Evolutionary conservation across 2,797 vertebrate genomes (phyloP).

Genomic region (Darevskia mixta): DNA sequence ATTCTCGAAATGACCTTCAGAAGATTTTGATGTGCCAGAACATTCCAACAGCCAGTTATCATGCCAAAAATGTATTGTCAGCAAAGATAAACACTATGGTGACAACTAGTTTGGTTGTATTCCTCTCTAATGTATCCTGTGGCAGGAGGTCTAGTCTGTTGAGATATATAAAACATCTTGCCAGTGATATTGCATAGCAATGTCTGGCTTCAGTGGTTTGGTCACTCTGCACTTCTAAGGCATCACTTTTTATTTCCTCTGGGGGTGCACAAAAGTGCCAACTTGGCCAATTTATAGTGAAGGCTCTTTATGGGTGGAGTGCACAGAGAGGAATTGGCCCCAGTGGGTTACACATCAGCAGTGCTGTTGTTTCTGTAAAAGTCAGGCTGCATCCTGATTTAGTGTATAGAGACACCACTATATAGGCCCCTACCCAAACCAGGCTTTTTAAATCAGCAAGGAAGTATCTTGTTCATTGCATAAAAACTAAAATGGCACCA

Average conservation of each 20-base stretch:
- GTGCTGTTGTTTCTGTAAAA: not conserved
- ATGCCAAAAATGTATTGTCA: not conserved
- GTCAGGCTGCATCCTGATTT: not conserved
- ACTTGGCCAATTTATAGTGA: not conserved
- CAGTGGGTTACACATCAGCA: not conserved
- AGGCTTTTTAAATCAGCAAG: not conserved
- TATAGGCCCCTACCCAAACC: not conserved
- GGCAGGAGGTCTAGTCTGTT: not conserved
- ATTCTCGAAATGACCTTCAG: not conserved
- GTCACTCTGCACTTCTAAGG: not conserved
- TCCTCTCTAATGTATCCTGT: not conserved
- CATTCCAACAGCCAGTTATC: not conserved
- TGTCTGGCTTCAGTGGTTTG: not conserved
- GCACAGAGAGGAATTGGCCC: not conserved
- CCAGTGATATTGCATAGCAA: not conserved
- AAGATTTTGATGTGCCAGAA: not conserved
- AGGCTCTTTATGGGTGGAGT: not conserved
- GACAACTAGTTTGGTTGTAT: not conserved
- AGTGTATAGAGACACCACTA: not conserved
- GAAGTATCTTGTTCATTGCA: not conserved
- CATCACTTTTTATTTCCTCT: not conserved
- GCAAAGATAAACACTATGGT: not conserved
- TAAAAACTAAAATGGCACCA: not conserved
- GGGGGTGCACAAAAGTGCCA: not conserved
- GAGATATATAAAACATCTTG: not conserved